Evolutionary conservation across 2,888 invertebrate species (phyloP).

Genomic region (Eretmocerus hayati): DNA sequence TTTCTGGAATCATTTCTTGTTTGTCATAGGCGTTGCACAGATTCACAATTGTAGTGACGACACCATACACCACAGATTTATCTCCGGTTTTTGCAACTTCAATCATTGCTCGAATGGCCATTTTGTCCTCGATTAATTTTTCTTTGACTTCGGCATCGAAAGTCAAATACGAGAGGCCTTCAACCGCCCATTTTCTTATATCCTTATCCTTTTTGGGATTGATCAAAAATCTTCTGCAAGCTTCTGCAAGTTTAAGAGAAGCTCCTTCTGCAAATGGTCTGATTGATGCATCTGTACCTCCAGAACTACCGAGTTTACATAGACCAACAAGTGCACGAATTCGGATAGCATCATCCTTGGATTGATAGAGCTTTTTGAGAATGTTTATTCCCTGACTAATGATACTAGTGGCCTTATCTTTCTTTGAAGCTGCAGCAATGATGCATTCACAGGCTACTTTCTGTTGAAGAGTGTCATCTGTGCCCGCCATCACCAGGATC

Average conservation of each 20-base stretch:
- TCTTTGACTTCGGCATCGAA: conserved; percentile 98
- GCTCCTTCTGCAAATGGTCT: conserved; percentile 95
- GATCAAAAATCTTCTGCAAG: conserved; percentile 83
- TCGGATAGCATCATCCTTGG: conserved; percentile 81
- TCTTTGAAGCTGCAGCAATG: conserved; percentile 93
- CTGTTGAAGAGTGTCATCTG: conserved; percentile 84
- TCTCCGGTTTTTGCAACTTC: conserved; percentile 83
- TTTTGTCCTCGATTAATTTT: conserved; percentile 79
- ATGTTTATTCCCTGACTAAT: conserved; percentile 85
- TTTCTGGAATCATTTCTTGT: conserved; percentile 91
- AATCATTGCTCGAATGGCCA: conserved; percentile 77
- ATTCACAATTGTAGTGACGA: conserved; percentile 92
- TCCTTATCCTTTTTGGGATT: conserved; percentile 84
- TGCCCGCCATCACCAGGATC: conserved; percentile 94
- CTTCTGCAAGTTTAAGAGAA: conserved; percentile 83
- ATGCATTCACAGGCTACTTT: conserved; percentile 95
- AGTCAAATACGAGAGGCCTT: conserved; percentile 92
- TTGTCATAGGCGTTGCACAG: conserved; percentile 97
- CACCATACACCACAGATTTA: conserved; percentile 82
- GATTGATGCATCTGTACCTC: conserved; percentile 91
- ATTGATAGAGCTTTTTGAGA: conserved; percentile 86
- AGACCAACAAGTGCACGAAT: conserved; percentile 87
- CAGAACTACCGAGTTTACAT: conserved; percentile 91
- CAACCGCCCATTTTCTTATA: conserved; percentile 91
- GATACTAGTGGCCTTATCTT: conserved; percentile 89